phyloP scores from a whole-genome alignment of 1,140 invertebrate species.

The Hypsibius dujardini region DNA sequence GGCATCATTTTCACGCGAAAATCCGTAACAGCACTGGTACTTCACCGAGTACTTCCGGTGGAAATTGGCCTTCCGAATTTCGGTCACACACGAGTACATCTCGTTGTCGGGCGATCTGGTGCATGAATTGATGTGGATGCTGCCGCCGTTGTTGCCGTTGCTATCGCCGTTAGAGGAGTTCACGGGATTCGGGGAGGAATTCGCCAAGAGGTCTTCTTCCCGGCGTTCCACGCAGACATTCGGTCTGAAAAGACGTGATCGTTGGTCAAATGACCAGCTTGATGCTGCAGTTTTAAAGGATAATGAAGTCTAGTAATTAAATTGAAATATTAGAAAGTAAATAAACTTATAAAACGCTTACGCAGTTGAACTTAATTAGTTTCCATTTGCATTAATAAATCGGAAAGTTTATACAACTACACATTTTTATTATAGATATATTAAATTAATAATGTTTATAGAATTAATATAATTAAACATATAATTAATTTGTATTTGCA shows the following conservation, averaged over 20 bases:
- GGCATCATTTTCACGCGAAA: constrained; percentile 31
- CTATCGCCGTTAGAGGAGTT: background rate
- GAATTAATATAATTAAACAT: background rate
- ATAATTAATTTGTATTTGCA: background rate
- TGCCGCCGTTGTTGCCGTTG: background rate
- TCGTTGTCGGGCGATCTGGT: background rate
- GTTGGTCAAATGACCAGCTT: too few relatives aligned
- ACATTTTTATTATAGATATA: background rate
- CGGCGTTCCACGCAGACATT: constrained; percentile 38
- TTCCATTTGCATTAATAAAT: too few relatives aligned
- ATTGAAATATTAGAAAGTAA: background rate
- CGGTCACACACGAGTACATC: background rate
- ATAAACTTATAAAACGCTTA: background rate
- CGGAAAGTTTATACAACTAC: too few relatives aligned
- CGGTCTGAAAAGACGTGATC: constrained; percentile 22
- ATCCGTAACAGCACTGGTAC: constrained; percentile 45
- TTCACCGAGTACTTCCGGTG: constrained; percentile 30
- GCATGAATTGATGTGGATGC: background rate
- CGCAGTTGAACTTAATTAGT: too few relatives aligned
- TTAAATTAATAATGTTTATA: background rate
- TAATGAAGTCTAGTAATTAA: background rate
- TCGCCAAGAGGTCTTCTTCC: constrained; percentile 29
- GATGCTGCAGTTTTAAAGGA: background rate
- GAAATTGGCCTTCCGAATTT: background rate
- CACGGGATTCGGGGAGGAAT: background rate